Evolutionary conservation across 2,888 invertebrate genomes (phyloP), one percentile per base, ranked within the genome.

Genomic region (Rapana venosa): DNA sequence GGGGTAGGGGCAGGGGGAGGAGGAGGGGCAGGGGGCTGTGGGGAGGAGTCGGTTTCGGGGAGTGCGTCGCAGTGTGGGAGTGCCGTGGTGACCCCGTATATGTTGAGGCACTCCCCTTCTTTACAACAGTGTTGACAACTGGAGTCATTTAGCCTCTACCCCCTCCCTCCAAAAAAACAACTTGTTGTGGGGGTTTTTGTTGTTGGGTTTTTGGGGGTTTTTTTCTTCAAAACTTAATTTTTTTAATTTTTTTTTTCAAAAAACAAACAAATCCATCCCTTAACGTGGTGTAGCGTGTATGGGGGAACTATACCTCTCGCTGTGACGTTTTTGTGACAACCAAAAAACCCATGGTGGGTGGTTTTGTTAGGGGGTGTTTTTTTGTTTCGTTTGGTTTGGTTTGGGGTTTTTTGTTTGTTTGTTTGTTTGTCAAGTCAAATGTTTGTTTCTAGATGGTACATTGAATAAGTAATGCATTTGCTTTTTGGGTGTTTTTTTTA

Each of bases 91-190:
- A 74, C 74, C 1, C 22, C n/a, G 1, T 30, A 74, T 5, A n/a
- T 47, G 36, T 26, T 83, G 81, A 83, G 86, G 66, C 20, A 30
- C 61, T 86, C 86, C 0, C 86, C 86, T 20, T 86, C 86, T 26
- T 58, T 86, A 32, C 86, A 86, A 61, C 86, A 66, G 35, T 86
- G 61, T 66, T 86, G 58, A 58, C 11, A 5, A 81, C 32, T 66
- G 66, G 26, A 66, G 26, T 20, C 22, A 26, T 61, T 20, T 61
- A 20, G 20, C 61, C 61, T 61, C 61, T 61, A n/a, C 61, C 61
- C 20, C 61, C 20, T 66, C 66, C 20, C 13, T 20, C 20, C 20
- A 5, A 22, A 22, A 26, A 61, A 61, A 61, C 20, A 61, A 5
- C 20, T 61, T 61, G 61, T 13, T 61, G 17, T 61, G 61, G 61